These are phyloP conservation scores for Eristalis tenax DNA, from an alignment of 2,888 invertebrate species.

Conservation along the genomic window DNA sequence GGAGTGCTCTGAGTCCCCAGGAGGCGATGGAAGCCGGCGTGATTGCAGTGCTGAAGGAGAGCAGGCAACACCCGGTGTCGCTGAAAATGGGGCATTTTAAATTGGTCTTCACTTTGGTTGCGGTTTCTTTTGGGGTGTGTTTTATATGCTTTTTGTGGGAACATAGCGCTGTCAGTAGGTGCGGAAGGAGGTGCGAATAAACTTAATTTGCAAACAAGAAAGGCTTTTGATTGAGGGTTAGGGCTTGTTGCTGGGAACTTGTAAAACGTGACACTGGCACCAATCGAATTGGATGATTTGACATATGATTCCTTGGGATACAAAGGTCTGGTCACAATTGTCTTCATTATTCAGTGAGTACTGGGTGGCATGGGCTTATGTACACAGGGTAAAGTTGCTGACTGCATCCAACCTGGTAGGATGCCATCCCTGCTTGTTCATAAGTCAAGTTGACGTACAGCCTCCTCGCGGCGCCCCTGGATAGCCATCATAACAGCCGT, in stretches of 20 bases:
- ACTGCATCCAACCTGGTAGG: too few species aligned
- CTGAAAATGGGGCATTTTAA: conserved; percentile 65
- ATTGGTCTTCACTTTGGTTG: conserved; percentile 36
- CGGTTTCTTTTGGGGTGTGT: conserved; percentile 24
- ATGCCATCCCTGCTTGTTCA: too few species aligned
- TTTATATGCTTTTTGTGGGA: conserved; percentile 39
- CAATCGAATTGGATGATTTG: too few species aligned
- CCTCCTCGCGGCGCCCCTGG: too few species aligned
- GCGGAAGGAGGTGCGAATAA: neutral
- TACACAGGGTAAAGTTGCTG: too few species aligned
- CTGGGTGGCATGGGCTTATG: too few species aligned
- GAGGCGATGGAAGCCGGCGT: conserved; percentile 62
- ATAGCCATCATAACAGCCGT: too few species aligned
- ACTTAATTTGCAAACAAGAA: neutral
- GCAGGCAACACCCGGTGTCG: conserved; percentile 39
- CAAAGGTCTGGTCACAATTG: too few species aligned
- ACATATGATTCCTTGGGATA: too few species aligned
- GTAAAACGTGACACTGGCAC: too few species aligned
- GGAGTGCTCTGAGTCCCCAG: conserved; percentile 65
- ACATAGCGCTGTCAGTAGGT: neutral
- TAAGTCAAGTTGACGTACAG: too few species aligned
- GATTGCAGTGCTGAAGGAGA: conserved; percentile 26
- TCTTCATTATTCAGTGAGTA: too few species aligned
- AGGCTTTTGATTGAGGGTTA: neutral
- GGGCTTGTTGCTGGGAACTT: neutral